Conservation (phyloP, 2,797 vertebrate genomes). For the Crenichthys baileyi region DNA sequence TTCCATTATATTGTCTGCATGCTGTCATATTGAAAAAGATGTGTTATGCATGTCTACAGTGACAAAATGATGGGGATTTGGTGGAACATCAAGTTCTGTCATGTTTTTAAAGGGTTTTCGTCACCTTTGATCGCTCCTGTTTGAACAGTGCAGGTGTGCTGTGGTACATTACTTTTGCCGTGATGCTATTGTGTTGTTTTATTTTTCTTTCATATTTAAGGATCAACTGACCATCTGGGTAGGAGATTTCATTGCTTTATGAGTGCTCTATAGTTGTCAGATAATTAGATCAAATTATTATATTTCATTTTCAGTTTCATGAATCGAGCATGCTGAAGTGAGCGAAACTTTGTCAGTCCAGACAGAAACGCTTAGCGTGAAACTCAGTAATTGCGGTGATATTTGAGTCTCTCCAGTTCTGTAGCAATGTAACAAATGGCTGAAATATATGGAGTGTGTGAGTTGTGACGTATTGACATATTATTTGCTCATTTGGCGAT, state of each 20-base stretch:
- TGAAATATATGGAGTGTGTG: neutral
- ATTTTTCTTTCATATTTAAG: neutral
- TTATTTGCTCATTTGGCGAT: neutral
- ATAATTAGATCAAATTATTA: neutral
- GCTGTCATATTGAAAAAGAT: neutral
- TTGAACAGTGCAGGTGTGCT: neutral
- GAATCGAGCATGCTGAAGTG: neutral
- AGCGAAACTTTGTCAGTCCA: neutral
- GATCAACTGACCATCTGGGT: neutral
- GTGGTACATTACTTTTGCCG: neutral
- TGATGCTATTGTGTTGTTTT: neutral
- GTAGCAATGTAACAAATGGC: neutral
- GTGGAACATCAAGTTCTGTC: neutral
- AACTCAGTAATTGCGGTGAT: neutral
- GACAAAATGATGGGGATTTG: neutral
- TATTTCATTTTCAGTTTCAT: neutral
- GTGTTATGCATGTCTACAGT: neutral
- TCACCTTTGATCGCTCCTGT: neutral
- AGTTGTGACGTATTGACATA: neutral
- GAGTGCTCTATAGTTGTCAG: neutral
- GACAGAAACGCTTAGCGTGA: neutral
- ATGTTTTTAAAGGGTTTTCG: neutral
- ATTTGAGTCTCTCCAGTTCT: neutral
- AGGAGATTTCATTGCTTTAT: neutral
- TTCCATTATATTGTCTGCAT: too few species aligned